Base-by-base conservation (phyloP, 2,113 vertebrate species). In the Ibidorhyncha struthersii region DNA sequence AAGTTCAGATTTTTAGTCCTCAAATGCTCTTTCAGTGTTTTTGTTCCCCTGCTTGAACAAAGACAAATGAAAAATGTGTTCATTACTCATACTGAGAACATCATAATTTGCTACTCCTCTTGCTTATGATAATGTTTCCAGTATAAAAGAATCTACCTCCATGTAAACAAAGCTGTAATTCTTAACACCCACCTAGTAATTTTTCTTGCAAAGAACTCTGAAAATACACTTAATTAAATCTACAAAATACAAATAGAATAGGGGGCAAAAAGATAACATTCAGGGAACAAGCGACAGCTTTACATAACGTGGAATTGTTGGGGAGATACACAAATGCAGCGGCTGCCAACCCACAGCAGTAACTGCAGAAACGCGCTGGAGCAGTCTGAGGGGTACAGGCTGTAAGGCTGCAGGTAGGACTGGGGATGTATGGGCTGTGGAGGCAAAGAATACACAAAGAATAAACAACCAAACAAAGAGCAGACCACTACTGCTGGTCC, bases 191-290 rank as follows among this genome's bases (percentile, higher is more conserved):
- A 76, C 38, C 72, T 18, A 80, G 53, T n/a, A 70, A 81, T 67
- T 78, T 45, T 90, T 73, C 55, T 69, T 71, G 88, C 23, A 71
- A 81, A 85, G 25, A 63, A 27, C n/a, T 41, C 34, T 27, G 32
- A 72, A 91, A 94, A 85, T 23, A 34, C 36, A 52, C 6, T 40
- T 91, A 74, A 92, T 67, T 76, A 89, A 91, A 58, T 40, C 56
- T 23, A 47, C 13, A 41, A 74, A 62, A 89, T 38, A 76, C 8
- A 61, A 79, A 72, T 12, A 14, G 12, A 27, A 36, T 34, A 74
- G 34, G 5, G 29, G 58, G 29, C 17, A 81, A 78, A 59, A 81
- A 10, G 27, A 4, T 34, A 83, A n/a, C 16, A 9, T 43, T 56
- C 16, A 23, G 62, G 34, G 58, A 49, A 22, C 40, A 27, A 73